Evolutionary conservation across 2,797 vertebrate genomes (phyloP), one percentile per base, ranked within the genome.

Genomic region (Squalus acanthias): DNA sequence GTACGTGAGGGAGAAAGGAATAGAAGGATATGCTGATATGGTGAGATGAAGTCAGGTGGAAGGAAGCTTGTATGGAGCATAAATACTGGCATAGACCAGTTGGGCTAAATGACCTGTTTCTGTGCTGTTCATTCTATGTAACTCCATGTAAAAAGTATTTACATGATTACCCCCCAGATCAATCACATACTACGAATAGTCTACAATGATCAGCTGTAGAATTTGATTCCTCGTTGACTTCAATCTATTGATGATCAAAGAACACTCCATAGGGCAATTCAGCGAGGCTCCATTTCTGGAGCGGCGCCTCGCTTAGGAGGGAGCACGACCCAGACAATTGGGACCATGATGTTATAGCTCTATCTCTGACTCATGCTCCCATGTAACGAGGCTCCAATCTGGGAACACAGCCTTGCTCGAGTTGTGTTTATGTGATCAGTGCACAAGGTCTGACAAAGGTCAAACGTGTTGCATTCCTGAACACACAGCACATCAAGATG

Each of bases 401-500:
- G 91, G 91, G n/a, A 93, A 67, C 79, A 65, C 1, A 46, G 63
- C 63, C 8, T 67, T 93, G 91, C 63, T 22, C 6, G 39, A 60
- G 17, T n/a, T 39, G 20, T 93, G n/a, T 93, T 93, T 93, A 67
- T 39, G 57, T 20, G 60, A 63, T 20, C 88, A 91, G 88, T n/a
- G 50, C 29, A 63, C 29, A 93, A 67, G 91, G 91, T 2, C 63
- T 93, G 91, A 67, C 17, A 93, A 93, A 69, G 91, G 91, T 93
- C 91, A 93, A 20, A 92, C 22, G 91, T 39, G 63, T 46, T 67
- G 39, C 91, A 93, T 93, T 93, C 63, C 91, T 67, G 33, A 93
- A 67, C 91, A 93, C 17, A 67, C 65, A 39, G n/a, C 63, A 39
- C 63, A 93, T 93, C 63, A 2, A 93, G 91, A 93, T 67, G 91